Evolutionary conservation across 1,140 invertebrate species (phyloP), one percentile per base, ranked within the genome.

Genomic region (Homalodisca vitripennis): DNA sequence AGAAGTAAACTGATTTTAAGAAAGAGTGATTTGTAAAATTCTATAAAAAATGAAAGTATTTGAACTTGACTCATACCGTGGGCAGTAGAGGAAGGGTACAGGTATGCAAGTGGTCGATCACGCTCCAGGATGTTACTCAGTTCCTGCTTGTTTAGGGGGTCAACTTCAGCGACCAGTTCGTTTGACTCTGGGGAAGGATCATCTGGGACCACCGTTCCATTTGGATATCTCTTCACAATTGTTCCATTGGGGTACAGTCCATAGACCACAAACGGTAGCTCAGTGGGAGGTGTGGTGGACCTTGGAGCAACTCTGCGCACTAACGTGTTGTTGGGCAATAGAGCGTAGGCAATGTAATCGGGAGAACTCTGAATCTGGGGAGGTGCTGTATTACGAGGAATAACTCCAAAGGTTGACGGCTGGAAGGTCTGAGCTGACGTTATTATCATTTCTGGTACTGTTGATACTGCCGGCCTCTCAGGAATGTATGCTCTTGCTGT

Each of bases 201-300:
- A n/a, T 75, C 74, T 14, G 74, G 74, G 13, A 75, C 66, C 0
- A 72, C 64, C 0, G 73, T 75, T 1, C 74, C 74, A 51, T 75
- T 75, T 3, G 74, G 74, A 34, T 71, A 75, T 30, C 67, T 70
- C 51, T 71, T 66, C 12, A 74, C 73, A n/a, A 75, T 71, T n/a
- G 74, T 75, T 3, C 73, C 73, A 60, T 75, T 75, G 6, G 74
- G 74, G 62, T 72, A 75, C 2, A 74, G 63, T 6, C 74, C 74
- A 68, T 72, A 75, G 29, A 75, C 71, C 13, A 73, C 67, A 48
- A 75, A 75, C 12, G 73, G 73, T 1, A 74, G 30, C 22, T 74
- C 72, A 10, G 70, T 68, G 0, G 68, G 70, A n/a, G 71, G 46
- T 20, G 62, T 51, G 24, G 71, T 70, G 13, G 69, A 71, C 51